Conservation (phyloP, 2,113 vertebrate genomes). For the Lamprologus ornatipinnis region DNA sequence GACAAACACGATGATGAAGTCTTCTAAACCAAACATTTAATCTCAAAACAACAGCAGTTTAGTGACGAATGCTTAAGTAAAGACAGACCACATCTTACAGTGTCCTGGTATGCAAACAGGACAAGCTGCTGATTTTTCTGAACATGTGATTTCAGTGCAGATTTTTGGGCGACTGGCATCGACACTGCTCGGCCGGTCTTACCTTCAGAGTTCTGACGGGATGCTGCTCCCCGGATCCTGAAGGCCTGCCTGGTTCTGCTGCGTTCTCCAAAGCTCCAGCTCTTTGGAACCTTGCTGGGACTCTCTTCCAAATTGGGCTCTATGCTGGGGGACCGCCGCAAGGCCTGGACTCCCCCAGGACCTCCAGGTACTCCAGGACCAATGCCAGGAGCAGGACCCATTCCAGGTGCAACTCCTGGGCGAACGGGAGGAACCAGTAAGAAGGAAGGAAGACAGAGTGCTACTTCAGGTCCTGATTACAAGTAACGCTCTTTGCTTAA, state of each 20-base stretch:
- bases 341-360: constrained; percentile 27
- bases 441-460: background rate
- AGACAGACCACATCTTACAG: background rate
- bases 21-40: background rate
- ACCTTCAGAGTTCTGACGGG: constrained; percentile 96
- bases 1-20: background rate
- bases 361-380: constrained; percentile 2
- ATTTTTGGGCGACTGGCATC: background rate
- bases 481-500: background rate
- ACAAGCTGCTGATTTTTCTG: background rate
- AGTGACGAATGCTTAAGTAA: background rate
- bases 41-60: background rate
- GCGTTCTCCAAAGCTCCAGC: constrained; percentile 92
- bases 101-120: background rate
- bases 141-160: background rate
- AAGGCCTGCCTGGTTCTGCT: constrained; percentile 86
- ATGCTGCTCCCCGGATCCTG: constrained; percentile 86
- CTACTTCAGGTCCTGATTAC: background rate
- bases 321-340: constrained; percentile 84
- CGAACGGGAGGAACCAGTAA: background rate
- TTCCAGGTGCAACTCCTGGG: background rate
- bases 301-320: constrained; percentile 91
- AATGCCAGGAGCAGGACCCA: background rate
- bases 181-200: background rate
- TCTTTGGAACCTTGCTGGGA: constrained; percentile 94